These are phyloP conservation scores for Petrocephalus schoutedeni DNA, from an alignment of 2,797 vertebrate genomes.

Conservation along the genomic window DNA sequence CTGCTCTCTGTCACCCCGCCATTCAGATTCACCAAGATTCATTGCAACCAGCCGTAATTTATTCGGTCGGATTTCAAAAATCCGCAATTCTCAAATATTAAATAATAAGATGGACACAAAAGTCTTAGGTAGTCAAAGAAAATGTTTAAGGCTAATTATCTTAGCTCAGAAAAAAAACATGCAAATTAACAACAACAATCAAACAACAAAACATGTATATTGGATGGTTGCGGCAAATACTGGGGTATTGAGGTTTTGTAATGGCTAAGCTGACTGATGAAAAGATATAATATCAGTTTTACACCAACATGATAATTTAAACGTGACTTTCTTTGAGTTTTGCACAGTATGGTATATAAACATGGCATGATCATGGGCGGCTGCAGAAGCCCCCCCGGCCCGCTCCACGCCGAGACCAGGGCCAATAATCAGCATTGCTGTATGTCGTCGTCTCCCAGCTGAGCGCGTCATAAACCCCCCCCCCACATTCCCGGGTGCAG, in stretches of 20 bases:
- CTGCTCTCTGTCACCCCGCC: background rate
- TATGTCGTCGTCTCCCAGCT: conserved; percentile 45
- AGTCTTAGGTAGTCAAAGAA: background rate
- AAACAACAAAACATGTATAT: background rate
- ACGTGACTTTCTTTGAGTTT: background rate
- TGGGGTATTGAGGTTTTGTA: background rate
- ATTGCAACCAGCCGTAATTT: background rate
- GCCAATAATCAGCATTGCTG: conserved; percentile 44
- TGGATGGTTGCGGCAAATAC: background rate
- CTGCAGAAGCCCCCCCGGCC: background rate
- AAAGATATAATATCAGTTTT: background rate
- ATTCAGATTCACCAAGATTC: background rate
- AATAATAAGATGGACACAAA: background rate
- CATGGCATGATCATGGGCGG: background rate
- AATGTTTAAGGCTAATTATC: background rate
- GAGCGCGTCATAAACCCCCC: conserved; percentile 53
- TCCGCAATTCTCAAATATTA: background rate
- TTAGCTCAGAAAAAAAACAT: background rate
- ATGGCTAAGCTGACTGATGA: background rate
- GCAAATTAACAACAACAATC: background rate
- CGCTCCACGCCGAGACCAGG: conserved; percentile 38
- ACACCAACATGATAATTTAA: background rate
- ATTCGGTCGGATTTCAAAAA: background rate
- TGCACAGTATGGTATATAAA: background rate
- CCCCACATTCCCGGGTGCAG: conserved; percentile 37